Conservation (phyloP, 2,797 vertebrate genomes). For the Cossypha heuglini region DNA sequence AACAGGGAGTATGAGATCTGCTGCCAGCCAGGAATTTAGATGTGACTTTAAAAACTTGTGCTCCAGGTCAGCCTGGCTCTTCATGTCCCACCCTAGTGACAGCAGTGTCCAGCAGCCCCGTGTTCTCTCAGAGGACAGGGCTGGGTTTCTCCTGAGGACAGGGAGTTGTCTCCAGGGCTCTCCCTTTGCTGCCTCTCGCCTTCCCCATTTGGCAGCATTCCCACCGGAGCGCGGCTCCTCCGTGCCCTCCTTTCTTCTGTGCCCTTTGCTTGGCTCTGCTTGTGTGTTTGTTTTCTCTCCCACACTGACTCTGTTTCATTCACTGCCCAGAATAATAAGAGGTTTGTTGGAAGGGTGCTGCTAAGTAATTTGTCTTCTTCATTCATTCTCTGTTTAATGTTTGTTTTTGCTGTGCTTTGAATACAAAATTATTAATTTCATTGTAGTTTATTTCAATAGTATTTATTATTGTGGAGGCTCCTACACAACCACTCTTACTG, state of each 20-base stretch:
- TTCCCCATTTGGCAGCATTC: not conserved
- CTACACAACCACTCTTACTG: not conserved
- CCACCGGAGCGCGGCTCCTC: not conserved
- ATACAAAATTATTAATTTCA: not conserved
- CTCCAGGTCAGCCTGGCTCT: not conserved
- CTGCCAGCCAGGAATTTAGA: not conserved
- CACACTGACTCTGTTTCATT: conserved; percentile 36
- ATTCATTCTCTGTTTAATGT: conserved; percentile 11
- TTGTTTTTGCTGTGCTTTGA: not conserved
- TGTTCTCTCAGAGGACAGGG: not conserved
- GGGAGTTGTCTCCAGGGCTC: not conserved
- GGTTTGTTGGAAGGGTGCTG: conserved; percentile 45
- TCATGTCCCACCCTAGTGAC: not conserved
- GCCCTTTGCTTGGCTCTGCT: conserved; percentile 1
- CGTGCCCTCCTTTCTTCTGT: not conserved
- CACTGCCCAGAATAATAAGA: conserved; percentile 46
- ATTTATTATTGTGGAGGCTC: not conserved
- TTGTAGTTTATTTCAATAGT: not conserved
- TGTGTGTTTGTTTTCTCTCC: conserved; percentile 48
- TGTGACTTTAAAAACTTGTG: not conserved
- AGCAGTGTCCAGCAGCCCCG: not conserved
- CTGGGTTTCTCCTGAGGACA: not conserved
- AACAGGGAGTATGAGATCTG: not conserved
- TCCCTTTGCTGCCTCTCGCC: not conserved
- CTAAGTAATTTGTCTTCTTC: conserved; percentile 37